Conservation (phyloP, 1,140 invertebrate genomes). For the Dinoponera quadriceps region DNA sequence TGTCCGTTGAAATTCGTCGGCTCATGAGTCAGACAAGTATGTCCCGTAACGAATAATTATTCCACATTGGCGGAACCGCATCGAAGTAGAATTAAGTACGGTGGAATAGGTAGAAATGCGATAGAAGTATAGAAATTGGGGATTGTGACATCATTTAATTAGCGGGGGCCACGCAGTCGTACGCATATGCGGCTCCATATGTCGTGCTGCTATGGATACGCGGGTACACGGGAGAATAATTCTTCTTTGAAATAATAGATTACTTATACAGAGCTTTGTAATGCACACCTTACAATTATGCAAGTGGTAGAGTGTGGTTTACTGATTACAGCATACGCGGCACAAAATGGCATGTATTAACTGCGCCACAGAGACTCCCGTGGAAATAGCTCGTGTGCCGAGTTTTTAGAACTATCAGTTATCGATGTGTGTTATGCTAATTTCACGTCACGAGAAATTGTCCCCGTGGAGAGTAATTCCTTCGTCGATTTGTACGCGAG, state of each 20-base stretch:
- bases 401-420: neutral
- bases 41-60: slow-evolving; percentile 51
- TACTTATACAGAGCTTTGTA: neutral
- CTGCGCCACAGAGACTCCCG: neutral
- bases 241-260: neutral
- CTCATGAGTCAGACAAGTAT: neutral
- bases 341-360: neutral
- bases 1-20: neutral
- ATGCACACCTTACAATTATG: neutral
- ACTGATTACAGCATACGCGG: neutral
- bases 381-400: no score
- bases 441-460: slow-evolving; percentile 12
- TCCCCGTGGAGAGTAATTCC: neutral
- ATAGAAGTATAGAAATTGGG: slow-evolving; percentile 80
- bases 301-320: neutral
- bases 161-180: slow-evolving; percentile 51
- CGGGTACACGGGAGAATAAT: neutral
- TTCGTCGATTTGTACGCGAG: neutral
- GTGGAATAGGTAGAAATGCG: slow-evolving; percentile 70
- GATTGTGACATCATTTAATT: slow-evolving; percentile 80
- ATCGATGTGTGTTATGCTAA: neutral
- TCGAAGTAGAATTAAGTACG: slow-evolving; percentile 78
- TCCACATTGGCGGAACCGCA: slow-evolving; percentile 35
- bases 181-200: slow-evolving; percentile 30
- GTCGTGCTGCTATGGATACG: neutral